These are phyloP conservation scores for Pampusana beccarii DNA, from an alignment of 2,113 vertebrate species.

Conservation along the genomic window DNA sequence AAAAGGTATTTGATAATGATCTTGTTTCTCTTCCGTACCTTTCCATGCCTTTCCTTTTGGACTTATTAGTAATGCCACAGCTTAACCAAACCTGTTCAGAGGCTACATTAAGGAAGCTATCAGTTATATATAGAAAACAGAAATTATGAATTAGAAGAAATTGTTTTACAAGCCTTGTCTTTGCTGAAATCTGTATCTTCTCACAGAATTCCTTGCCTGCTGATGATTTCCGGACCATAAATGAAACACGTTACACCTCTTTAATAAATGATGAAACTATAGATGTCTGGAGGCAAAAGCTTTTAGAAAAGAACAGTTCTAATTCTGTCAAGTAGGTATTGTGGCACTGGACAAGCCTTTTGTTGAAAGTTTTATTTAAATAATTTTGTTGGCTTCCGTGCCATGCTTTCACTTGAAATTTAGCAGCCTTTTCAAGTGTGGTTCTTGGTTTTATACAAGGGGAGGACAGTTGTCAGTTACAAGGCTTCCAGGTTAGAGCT, in stretches of 20 bases:
- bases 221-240: slow-evolving; percentile 91
- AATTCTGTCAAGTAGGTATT: slow-evolving; percentile 88
- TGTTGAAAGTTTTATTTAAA: slow-evolving; percentile 24
- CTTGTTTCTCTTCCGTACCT: neutral
- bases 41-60: neutral
- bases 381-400: slow-evolving; percentile 34
- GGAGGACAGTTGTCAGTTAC: slow-evolving; percentile 12
- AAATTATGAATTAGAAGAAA: neutral
- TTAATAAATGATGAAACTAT: slow-evolving; percentile 90
- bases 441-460: neutral
- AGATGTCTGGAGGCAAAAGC: slow-evolving; percentile 90
- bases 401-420: slow-evolving; percentile 36
- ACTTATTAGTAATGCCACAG: neutral
- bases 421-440: slow-evolving; percentile 29
- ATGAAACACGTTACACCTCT: slow-evolving; percentile 84
- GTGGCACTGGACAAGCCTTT: slow-evolving; percentile 49
- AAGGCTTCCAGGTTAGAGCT: slow-evolving; percentile 20
- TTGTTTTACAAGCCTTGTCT: slow-evolving; percentile 40
- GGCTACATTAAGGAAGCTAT: neutral
- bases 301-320: slow-evolving; percentile 87
- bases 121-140: neutral
- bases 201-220: slow-evolving; percentile 82
- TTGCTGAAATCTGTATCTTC: slow-evolving; percentile 64
- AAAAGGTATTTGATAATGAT: neutral
- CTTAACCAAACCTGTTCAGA: neutral